Conservation (phyloP, 1,140 invertebrate genomes). For the Danaus plexippus region DNA sequence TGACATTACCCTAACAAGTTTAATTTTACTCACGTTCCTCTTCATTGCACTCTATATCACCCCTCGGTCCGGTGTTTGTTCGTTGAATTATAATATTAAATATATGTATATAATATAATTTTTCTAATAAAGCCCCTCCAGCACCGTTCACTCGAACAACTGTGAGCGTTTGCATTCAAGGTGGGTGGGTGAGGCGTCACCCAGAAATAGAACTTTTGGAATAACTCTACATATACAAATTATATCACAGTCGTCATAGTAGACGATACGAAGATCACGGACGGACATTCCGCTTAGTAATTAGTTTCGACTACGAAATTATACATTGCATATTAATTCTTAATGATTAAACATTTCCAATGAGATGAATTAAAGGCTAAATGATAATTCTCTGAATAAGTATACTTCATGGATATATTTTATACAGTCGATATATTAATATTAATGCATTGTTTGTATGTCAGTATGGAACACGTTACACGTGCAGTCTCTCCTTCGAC, state of each 20-base stretch:
- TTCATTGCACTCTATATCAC: slow-evolving; percentile 46
- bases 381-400: too few species aligned
- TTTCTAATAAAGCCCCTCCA: slow-evolving; percentile 40
- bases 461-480: slow-evolving; percentile 13
- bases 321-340: too few species aligned
- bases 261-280: slow-evolving; percentile 61
- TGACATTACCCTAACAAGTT: slow-evolving; percentile 5
- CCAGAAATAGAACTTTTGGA: slow-evolving; percentile 68
- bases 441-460: slow-evolving; percentile 17
- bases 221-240: slow-evolving; percentile 65
- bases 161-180: slow-evolving; percentile 41
- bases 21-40: slow-evolving; percentile 55
- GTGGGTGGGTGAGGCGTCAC: slow-evolving; percentile 52
- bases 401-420: too few species aligned
- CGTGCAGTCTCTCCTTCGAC: slow-evolving; percentile 36
- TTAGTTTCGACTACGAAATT: too few species aligned
- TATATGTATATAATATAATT: slow-evolving; percentile 7
- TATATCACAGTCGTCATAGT: slow-evolving; percentile 60
- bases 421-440: slow-evolving; percentile 1
- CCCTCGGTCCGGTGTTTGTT: background rate
- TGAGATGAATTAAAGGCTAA: too few species aligned
- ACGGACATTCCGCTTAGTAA: slow-evolving; percentile 21
- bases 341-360: background rate
- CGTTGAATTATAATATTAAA: background rate
- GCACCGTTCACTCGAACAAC: slow-evolving; percentile 40